Conservation (phyloP, 1,140 invertebrate genomes). For the Pseudomyrmex gracilis region DNA sequence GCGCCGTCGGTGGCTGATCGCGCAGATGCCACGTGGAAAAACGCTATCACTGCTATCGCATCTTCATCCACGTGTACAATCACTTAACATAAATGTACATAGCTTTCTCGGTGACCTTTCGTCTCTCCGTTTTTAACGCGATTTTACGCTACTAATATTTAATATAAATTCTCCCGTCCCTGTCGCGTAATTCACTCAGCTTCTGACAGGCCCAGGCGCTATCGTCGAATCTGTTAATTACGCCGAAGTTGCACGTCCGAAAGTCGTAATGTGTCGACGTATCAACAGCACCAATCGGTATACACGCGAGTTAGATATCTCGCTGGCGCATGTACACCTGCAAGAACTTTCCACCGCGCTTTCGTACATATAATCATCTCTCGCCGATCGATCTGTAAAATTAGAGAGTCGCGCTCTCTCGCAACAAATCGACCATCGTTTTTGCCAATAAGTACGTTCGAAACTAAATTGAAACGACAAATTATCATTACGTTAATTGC, state of each 20-base stretch:
- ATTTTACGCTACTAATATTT: conserved; percentile 33
- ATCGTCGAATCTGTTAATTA: conserved; percentile 65
- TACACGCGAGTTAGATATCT: too few species aligned
- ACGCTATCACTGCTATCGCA: background rate
- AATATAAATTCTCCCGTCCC: background rate
- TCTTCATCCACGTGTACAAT: conserved; percentile 21
- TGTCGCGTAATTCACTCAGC: conserved; percentile 13
- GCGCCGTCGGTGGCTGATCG: too few species aligned
- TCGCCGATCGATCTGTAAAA: conserved; percentile 1
- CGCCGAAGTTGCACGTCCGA: conserved; percentile 44
- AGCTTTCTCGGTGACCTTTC: background rate
- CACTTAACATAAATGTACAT: background rate
- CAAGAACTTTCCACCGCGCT: conserved; percentile 4
- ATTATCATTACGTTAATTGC: too few species aligned
- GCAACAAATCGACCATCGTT: background rate
- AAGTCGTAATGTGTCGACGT: conserved; percentile 34
- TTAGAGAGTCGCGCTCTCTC: background rate
- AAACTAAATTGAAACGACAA: background rate
- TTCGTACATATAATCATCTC: background rate
- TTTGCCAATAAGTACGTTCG: background rate
- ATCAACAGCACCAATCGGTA: conserved; percentile 33
- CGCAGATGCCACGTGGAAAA: background rate
- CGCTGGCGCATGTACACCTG: background rate
- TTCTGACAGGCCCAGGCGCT: conserved; percentile 34
- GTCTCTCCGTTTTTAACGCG: background rate